phyloP scores from a whole-genome alignment of 2,888 invertebrate species.

The Coelinius sp. region DNA sequence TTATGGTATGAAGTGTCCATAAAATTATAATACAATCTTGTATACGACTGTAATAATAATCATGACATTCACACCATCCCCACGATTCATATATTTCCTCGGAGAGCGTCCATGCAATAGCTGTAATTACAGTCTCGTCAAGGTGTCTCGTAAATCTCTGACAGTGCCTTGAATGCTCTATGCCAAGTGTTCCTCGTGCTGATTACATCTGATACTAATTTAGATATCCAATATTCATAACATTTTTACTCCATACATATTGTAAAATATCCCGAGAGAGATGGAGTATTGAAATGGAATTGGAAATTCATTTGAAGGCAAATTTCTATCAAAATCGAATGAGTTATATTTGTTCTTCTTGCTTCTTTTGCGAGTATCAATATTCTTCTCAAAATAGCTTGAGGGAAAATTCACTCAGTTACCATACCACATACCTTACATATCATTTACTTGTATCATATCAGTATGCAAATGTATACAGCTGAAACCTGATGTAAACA shows the following conservation, averaged over 20 bases:
- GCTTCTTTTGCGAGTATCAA: background rate
- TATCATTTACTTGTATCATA: background rate
- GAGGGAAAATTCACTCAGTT: background rate
- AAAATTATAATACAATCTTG: constrained; percentile 4
- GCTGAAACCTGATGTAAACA: background rate
- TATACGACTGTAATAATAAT: constrained; percentile 12
- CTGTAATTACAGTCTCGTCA: constrained; percentile 24
- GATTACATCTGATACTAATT: constrained; percentile 19
- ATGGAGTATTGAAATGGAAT: background rate
- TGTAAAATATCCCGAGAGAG: background rate
- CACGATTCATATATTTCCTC: constrained; percentile 8
- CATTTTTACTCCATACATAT: background rate
- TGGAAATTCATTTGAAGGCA: background rate
- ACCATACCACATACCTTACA: background rate
- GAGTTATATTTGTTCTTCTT: background rate
- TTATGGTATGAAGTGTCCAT: constrained; percentile 3
- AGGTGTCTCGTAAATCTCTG: constrained; percentile 20
- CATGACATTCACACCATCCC: constrained; percentile 5
- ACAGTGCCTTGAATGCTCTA: constrained; percentile 13
- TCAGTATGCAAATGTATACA: background rate
- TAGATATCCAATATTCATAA: constrained; percentile 18
- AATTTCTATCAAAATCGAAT: background rate
- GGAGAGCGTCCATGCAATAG: constrained; percentile 3
- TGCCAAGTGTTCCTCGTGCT: constrained; percentile 7
- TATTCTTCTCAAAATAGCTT: background rate